These are phyloP conservation scores for Tuberolachnus salignus DNA, from an alignment of 2,888 invertebrate species.

Conservation along the genomic window DNA sequence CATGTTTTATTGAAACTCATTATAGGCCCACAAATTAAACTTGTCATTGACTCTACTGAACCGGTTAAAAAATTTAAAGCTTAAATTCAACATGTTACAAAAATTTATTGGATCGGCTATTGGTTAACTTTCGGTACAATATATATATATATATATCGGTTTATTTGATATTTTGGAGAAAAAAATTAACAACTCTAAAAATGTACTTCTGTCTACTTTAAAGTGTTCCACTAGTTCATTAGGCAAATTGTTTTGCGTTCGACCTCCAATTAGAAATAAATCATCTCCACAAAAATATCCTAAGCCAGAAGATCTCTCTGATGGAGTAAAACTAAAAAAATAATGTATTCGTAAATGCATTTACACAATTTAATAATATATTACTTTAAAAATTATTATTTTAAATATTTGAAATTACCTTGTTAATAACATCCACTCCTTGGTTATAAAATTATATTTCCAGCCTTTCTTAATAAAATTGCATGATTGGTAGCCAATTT, in stretches of 20 bases:
- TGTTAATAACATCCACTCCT: constrained; percentile 16
- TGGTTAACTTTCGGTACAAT: too few species aligned
- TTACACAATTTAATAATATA: neutral
- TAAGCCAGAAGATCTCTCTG: neutral
- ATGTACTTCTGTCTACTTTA: neutral
- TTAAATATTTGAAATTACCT: neutral
- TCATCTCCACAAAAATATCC: neutral
- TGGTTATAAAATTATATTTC: constrained; percentile 18
- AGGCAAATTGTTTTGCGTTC: neutral
- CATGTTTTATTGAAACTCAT: too few species aligned
- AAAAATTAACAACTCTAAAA: too few species aligned
- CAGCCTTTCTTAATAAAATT: too few species aligned
- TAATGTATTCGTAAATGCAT: neutral
- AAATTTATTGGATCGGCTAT: too few species aligned
- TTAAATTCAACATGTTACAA: too few species aligned
- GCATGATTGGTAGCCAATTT: neutral
- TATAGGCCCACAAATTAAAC: too few species aligned
- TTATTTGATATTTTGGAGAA: too few species aligned
- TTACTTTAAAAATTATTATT: neutral
- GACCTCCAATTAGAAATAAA: constrained; percentile 20
- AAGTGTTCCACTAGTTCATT: constrained; percentile 7
- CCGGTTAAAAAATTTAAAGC: too few species aligned
- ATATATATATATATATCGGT: too few species aligned
- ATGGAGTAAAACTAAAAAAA: neutral
- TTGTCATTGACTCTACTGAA: too few species aligned